A percentile compares a stretch with the other conserved stretches of the same genome.
Conservation (phyloP, 1,140 invertebrate species). For the Pemphigus obesinymphae region DNA sequence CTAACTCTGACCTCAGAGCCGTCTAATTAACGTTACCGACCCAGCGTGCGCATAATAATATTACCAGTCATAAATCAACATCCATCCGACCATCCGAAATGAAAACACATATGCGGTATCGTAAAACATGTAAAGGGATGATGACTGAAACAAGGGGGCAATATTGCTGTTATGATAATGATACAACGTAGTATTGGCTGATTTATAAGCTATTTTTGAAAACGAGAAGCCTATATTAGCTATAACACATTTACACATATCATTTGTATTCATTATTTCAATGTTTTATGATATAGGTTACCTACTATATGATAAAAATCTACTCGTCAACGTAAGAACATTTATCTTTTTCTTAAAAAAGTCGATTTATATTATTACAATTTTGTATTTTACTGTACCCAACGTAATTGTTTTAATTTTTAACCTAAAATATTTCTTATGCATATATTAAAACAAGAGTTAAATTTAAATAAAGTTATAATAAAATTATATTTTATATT, state of each 20-base stretch:
- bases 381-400: too few species aligned
- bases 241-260: neutral
- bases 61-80: slow-evolving; percentile 39
- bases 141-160: neutral
- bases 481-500: too few species aligned
- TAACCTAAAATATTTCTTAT: too few species aligned
- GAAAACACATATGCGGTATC: slow-evolving; percentile 31
- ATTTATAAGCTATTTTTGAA: neutral
- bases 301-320: neutral
- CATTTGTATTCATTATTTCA: neutral
- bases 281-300: neutral
- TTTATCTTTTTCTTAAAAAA: too few species aligned
- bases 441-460: too few species aligned
- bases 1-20: slow-evolving; percentile 7
- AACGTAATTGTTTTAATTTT: too few species aligned
- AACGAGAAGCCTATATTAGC: too few species aligned
- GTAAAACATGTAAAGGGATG: slow-evolving; percentile 36
- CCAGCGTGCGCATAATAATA: slow-evolving; percentile 4
- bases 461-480: too few species aligned
- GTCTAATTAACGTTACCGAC: slow-evolving; percentile 27
- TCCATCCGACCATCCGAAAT: slow-evolving; percentile 24
- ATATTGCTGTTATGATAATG: slow-evolving; percentile 26
- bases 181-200: slow-evolving; percentile 11
- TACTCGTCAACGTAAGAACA: too few species aligned
- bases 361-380: too few species aligned